Percentiles rank a stretch among this genome's conserved stretches.
Conservation (phyloP, 1,140 invertebrate genomes). For the Drosophila bipectinata region DNA sequence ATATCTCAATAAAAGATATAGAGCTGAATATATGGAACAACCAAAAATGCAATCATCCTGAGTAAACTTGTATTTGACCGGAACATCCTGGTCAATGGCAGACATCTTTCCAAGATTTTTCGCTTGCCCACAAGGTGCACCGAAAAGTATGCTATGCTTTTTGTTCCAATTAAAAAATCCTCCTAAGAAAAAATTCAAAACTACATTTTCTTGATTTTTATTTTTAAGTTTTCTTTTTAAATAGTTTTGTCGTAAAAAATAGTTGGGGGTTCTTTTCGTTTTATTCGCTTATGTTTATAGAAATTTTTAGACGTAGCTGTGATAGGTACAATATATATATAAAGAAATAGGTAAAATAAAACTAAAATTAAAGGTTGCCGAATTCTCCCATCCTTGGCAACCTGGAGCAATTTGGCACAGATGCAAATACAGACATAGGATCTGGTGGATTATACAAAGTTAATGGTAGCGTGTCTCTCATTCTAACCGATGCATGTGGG, state of each 20-base stretch:
- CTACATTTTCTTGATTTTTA: conserved; percentile 20
- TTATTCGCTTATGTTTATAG: conserved; percentile 54
- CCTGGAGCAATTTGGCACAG: conserved; percentile 72
- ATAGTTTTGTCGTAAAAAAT: conserved; percentile 59
- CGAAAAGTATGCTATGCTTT: neutral
- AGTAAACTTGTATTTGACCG: too few species aligned
- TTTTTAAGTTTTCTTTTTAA: conserved; percentile 56
- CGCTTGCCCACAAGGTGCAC: too few species aligned
- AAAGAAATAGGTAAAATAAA: conserved; percentile 41
- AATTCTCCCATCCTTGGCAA: conserved; percentile 18
- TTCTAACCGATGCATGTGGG: conserved; percentile 30
- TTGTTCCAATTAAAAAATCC: neutral
- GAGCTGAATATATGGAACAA: too few species aligned
- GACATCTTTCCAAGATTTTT: too few species aligned
- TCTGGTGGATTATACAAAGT: conserved; percentile 46
- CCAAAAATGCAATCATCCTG: too few species aligned
- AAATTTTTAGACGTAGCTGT: conserved; percentile 42
- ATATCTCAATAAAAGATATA: too few species aligned
- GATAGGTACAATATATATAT: conserved; percentile 62
- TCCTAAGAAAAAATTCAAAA: neutral
- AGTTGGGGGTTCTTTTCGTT: conserved; percentile 25
- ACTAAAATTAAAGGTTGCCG: conserved; percentile 57
- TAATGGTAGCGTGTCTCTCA: conserved; percentile 25
- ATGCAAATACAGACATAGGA: conserved; percentile 33
- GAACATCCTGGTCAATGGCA: too few species aligned